Conservation (phyloP, 2,888 invertebrate genomes). For the Margaritifera margaritifera region DNA sequence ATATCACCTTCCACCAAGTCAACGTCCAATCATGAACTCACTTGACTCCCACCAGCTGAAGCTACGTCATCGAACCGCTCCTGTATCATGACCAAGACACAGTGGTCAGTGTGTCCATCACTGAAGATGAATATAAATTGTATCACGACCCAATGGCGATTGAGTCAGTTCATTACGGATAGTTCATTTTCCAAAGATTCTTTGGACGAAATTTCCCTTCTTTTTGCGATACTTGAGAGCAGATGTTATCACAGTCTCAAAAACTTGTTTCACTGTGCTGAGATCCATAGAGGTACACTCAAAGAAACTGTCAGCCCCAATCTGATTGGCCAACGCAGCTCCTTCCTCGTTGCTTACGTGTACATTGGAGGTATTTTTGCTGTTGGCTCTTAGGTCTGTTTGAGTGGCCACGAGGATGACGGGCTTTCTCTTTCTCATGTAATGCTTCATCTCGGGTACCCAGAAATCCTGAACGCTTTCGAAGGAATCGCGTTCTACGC, state of each 20-base stretch:
- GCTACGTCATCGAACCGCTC: too few relatives aligned
- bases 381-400: conserved; percentile 44
- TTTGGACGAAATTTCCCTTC: conserved; percentile 39
- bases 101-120: too few relatives aligned
- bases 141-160: too few relatives aligned
- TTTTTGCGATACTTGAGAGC: conserved; percentile 51
- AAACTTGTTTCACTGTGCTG: conserved; percentile 49
- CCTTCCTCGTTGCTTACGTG: conserved; percentile 44
- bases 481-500: conserved; percentile 52
- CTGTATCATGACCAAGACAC: too few relatives aligned
- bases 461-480: conserved; percentile 54
- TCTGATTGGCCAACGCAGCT: conserved; percentile 46
- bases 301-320: conserved; percentile 54
- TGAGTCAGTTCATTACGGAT: too few relatives aligned
- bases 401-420: conserved; percentile 60
- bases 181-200: conserved; percentile 35
- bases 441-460: conserved; percentile 55
- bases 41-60: too few relatives aligned
- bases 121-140: too few relatives aligned
- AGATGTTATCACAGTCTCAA: conserved; percentile 51
- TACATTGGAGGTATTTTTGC: conserved; percentile 12
- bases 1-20: too few relatives aligned
- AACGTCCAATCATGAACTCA: too few relatives aligned
- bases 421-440: conserved; percentile 45
- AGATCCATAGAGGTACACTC: conserved; percentile 52